phyloP scores from a whole-genome alignment of 1,140 invertebrate species.

The Stenopsyche tienmushanensis region DNA sequence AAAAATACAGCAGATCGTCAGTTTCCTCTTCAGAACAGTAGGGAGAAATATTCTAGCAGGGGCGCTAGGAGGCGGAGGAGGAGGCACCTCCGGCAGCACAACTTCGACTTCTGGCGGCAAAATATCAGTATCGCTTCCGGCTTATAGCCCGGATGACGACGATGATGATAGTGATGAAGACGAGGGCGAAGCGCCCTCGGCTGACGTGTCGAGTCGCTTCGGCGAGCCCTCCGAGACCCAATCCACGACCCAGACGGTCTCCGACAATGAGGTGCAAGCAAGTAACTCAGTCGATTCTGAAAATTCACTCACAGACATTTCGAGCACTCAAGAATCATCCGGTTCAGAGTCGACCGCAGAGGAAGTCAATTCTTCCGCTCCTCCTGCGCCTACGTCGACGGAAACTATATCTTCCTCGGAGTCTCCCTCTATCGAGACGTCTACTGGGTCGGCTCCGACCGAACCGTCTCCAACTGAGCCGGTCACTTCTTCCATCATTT shows the following conservation, averaged over 20 bases:
- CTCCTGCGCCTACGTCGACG: constrained; percentile 8
- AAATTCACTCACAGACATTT: constrained; percentile 23
- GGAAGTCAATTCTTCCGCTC: not conserved
- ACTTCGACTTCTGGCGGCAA: constrained; percentile 44
- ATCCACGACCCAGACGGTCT: constrained; percentile 11
- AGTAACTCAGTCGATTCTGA: constrained; percentile 25
- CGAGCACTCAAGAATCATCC: constrained; percentile 6
- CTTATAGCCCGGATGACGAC: constrained; percentile 51
- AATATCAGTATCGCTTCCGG: constrained; percentile 54
- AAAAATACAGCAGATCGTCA: constrained; percentile 71
- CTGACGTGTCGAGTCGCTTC: constrained; percentile 20
- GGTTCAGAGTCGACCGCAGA: not conserved
- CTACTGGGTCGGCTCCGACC: not conserved
- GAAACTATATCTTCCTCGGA: not conserved
- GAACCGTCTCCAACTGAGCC: not conserved
- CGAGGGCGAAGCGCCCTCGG: constrained; percentile 11
- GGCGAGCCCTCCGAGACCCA: constrained; percentile 13
- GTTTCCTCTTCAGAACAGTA: constrained; percentile 65
- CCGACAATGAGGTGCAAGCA: constrained; percentile 38
- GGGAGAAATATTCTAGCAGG: constrained; percentile 64
- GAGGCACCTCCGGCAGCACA: constrained; percentile 46
- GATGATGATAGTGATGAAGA: constrained; percentile 49
- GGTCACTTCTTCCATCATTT: constrained; percentile 1
- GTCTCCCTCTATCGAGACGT: constrained; percentile 13
- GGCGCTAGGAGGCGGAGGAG: constrained; percentile 53